phyloP scores from a whole-genome alignment of 2,113 vertebrate genomes.

The Isurus oxyrinchus region DNA sequence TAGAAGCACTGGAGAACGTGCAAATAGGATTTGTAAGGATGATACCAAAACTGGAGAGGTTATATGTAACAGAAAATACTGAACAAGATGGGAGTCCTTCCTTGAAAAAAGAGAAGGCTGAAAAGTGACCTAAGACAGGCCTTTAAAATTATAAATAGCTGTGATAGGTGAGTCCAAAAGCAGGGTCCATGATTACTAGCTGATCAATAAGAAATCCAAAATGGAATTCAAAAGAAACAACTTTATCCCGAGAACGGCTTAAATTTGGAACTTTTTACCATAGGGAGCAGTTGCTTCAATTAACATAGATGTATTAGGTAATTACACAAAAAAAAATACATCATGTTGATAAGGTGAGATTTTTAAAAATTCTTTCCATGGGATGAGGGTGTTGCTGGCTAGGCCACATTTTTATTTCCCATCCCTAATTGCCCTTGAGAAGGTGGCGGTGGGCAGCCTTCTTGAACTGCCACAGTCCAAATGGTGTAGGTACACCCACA shows the following conservation, averaged over 20 bases:
- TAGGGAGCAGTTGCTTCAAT: neutral
- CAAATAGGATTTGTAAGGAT: neutral
- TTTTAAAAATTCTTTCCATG: too few relatives aligned
- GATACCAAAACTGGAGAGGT: neutral
- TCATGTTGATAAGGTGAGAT: neutral
- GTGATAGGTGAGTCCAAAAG: neutral
- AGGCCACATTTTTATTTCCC: too few relatives aligned
- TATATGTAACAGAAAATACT: neutral
- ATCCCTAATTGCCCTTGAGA: too few relatives aligned
- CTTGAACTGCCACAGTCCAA: too few relatives aligned
- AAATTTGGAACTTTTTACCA: neutral
- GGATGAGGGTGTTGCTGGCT: too few relatives aligned
- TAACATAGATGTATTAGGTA: neutral
- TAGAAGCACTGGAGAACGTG: neutral
- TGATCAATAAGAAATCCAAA: neutral
- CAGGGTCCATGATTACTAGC: neutral
- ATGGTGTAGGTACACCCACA: too few relatives aligned
- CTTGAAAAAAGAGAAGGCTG: neutral
- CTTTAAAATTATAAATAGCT: neutral
- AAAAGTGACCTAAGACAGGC: neutral
- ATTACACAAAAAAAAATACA: neutral
- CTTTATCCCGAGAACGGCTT: neutral
- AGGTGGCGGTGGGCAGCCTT: too few relatives aligned
- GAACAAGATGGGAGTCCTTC: neutral
- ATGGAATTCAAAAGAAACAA: neutral